Base-by-base conservation (phyloP, 2,797 vertebrate species). In the Molossus molossus region DNA sequence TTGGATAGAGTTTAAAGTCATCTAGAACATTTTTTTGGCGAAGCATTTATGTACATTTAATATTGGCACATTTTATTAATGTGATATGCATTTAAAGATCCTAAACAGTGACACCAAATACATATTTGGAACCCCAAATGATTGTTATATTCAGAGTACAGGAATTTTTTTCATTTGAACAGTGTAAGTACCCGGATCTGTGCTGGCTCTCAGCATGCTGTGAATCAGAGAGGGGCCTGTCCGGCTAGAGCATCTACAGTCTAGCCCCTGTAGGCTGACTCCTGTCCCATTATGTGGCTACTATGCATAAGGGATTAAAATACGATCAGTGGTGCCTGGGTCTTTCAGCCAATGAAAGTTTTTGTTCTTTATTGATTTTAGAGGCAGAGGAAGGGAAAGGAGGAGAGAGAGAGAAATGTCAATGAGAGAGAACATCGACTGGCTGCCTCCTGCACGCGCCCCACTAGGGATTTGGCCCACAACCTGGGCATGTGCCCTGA, bases 261-360 rank as follows among this genome's bases (percentile, higher is more conserved):
- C 53, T 10, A 60, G 9, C 33, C 12, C 18, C 3, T 58, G 9
- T 55, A 33, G 33, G 33, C 87, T 73, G 58, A 9, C 14, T 40
- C 64, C 69, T 6, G 6, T 37, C 10, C 37, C 23, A 53, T 81
- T 55, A 60, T 62, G 27, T 80, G n/a, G 27, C 60, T 62, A 80
- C 33, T 65, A 25, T 12, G 6, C 64, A 13, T 3, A 21, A 64
- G 91, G 79, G 11, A 9, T 45, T 79, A 86, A 13, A 93, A 77
- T 85, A 48, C n/a, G 60, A 60, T 45, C 70, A 58, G 25, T 67
- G 9, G 53, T 33, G 7, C 17, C 40, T 83, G 55, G 17, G 27
- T 79, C 57, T 91, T 90, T 84, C 53, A 75, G 40, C 53, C 89
- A 87, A 53, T 69, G 14, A 89, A 45, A 5, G 40, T 64, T 70